Conservation (phyloP, 2,888 invertebrate genomes). For the Dinocampus coccinellae region DNA sequence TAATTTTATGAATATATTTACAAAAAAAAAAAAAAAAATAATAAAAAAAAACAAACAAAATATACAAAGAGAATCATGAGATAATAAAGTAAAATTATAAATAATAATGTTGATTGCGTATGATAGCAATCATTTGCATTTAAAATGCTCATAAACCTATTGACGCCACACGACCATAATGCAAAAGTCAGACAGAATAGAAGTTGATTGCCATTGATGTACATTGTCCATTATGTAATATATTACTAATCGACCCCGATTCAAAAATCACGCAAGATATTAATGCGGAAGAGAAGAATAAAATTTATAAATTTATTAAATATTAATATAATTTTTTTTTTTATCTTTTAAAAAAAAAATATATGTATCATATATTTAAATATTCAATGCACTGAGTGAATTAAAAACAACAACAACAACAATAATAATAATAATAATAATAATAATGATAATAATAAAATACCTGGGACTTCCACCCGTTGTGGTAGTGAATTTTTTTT, state of each 20-base stretch:
- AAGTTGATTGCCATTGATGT: conserved; percentile 10
- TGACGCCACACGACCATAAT: neutral
- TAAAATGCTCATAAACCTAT: neutral
- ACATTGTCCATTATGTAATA: conserved; percentile 2
- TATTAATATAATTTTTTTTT: too few relatives aligned
- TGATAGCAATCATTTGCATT: neutral
- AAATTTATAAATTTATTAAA: neutral
- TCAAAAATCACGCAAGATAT: neutral
- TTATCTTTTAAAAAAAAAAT: too few relatives aligned
- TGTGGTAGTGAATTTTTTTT: too few relatives aligned
- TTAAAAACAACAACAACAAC: too few relatives aligned
- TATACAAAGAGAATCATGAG: neutral
- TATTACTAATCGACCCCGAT: conserved; percentile 17
- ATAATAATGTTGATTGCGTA: neutral
- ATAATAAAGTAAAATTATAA: neutral
- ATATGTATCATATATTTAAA: too few relatives aligned
- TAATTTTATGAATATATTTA: too few relatives aligned
- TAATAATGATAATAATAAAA: too few relatives aligned
- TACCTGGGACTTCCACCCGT: too few relatives aligned
- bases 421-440: too few relatives aligned
- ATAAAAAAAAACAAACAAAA: too few relatives aligned
- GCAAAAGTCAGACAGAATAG: neutral
- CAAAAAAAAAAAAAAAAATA: too few relatives aligned
- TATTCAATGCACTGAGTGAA: too few relatives aligned
- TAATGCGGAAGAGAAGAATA: neutral